phyloP scores from a whole-genome alignment of 2,888 invertebrate species.

The Nasonia oneida region DNA sequence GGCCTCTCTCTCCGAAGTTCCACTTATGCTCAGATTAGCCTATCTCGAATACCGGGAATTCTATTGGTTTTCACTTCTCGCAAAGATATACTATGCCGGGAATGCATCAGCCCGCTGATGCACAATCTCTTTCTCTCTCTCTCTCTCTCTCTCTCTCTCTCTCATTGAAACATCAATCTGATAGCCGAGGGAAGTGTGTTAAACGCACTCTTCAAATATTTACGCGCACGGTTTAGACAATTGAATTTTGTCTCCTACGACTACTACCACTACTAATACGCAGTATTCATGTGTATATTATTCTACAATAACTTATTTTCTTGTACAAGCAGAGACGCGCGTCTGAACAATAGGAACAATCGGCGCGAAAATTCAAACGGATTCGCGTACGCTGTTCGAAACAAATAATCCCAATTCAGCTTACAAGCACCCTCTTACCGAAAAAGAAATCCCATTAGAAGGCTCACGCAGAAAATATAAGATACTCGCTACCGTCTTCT shows the following conservation, averaged over 20 bases:
- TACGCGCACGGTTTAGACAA: background rate
- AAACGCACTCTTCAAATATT: background rate
- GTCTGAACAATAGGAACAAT: background rate
- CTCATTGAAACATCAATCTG: background rate
- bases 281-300: background rate
- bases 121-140: background rate
- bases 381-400: background rate
- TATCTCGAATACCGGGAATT: constrained; percentile 13
- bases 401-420: background rate
- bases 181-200: background rate
- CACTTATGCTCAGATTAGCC: background rate
- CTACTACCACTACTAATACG: too few relatives aligned
- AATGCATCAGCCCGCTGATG: background rate
- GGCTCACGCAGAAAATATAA: background rate
- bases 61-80: background rate
- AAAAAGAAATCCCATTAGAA: background rate
- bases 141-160: background rate
- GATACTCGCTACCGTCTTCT: background rate
- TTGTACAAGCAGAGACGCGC: background rate
- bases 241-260: background rate
- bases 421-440: background rate
- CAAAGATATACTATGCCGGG: background rate
- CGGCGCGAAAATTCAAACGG: too few relatives aligned
- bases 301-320: background rate
- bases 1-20: background rate